Conservation (phyloP, 1,140 invertebrate species). For the Brachystomella parvula region DNA sequence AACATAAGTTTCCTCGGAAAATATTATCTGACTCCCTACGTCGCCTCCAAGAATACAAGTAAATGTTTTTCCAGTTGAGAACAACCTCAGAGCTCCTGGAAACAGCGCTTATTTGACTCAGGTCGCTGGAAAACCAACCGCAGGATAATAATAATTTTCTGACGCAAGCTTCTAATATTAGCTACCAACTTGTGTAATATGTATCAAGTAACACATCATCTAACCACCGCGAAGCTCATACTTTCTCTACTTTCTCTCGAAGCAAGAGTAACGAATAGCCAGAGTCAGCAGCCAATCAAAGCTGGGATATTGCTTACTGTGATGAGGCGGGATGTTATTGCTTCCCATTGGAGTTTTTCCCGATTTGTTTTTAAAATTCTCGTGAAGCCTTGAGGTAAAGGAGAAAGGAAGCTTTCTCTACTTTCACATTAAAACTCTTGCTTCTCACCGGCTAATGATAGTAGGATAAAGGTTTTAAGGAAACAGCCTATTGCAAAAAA, state of each 20-base stretch:
- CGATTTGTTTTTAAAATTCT: not conserved
- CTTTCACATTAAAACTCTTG: not conserved
- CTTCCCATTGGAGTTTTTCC: not conserved
- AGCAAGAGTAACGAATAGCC: not conserved
- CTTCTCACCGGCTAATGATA: not conserved
- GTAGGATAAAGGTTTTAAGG: not conserved
- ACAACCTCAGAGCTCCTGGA: no score
- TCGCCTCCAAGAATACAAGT: no score
- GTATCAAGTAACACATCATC: not conserved
- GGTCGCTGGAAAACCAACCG: no score
- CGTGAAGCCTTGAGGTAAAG: no score
- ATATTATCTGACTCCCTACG: no score
- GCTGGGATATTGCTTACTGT: not conserved
- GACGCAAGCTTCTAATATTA: not conserved
- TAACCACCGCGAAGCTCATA: no score
- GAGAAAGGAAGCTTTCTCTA: not conserved
- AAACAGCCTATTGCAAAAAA: no score
- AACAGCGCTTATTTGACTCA: no score
- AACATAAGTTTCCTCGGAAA: no score
- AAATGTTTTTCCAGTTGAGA: no score
- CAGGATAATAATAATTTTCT: not conserved
- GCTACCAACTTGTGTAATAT: not conserved
- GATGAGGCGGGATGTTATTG: not conserved
- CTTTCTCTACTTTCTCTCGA: no score
- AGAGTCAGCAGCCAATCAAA: not conserved